Evolutionary conservation across 2,797 vertebrate genomes (phyloP).

Genomic region (Galagoides demidoff): DNA sequence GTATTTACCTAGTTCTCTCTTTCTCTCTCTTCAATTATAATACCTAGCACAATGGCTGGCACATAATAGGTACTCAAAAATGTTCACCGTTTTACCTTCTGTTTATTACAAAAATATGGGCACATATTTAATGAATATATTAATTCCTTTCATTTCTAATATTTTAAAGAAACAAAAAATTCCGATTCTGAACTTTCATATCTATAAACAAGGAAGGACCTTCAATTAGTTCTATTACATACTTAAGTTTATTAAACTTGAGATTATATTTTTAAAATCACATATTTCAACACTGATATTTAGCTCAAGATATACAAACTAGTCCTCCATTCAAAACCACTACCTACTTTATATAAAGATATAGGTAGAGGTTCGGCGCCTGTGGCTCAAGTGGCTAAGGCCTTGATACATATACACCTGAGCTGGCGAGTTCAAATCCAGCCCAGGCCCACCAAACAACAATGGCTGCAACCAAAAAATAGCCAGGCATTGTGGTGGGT

Average conservation of each 20-base stretch:
- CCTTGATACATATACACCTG: too few relatives aligned
- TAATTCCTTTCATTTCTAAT: conserved; percentile 15
- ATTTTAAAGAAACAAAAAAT: conserved; percentile 29
- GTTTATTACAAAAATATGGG: conserved; percentile 7
- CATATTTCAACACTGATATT: not conserved
- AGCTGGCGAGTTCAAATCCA: too few relatives aligned
- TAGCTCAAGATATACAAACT: not conserved
- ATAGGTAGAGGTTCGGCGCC: not conserved
- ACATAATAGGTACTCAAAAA: not conserved
- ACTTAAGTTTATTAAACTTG: conserved; percentile 1
- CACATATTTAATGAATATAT: conserved; percentile 34
- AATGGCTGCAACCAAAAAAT: too few relatives aligned
- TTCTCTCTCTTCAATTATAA: not conserved
- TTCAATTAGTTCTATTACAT: not conserved
- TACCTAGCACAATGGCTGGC: not conserved
- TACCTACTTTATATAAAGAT: not conserved
- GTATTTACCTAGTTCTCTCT: not conserved
- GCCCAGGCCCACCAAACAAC: too few relatives aligned
- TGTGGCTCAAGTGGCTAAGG: too few relatives aligned
- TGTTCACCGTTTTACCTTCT: not conserved
- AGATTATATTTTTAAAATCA: conserved; percentile 7
- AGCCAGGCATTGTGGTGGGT: too few relatives aligned
- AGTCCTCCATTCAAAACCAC: not conserved
- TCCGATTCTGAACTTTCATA: conserved; percentile 46
- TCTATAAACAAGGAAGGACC: not conserved